Evolutionary conservation across 2,113 vertebrate genomes (phyloP), one percentile per base, ranked within the genome.

Genomic region (Tricholaema leucomelas): DNA sequence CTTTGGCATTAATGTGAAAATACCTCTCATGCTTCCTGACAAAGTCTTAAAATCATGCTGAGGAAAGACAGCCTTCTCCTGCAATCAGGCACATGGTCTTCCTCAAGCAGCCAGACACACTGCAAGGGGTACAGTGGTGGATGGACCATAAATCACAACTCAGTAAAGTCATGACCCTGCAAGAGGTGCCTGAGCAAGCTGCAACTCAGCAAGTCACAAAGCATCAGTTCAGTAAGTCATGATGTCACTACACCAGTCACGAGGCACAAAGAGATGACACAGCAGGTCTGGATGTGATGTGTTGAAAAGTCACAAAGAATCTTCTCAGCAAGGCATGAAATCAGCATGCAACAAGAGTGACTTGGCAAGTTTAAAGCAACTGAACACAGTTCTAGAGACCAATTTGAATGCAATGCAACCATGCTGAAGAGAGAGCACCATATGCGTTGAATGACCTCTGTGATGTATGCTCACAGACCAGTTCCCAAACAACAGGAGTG

Each of bases 221-320:
- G 63, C 54, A 25, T 2, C 0, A 0, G 2, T 30, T 40, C 10
- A 2, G 19, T 4, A 6, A 66, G 65, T 23, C 23, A 4, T 2
- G 0, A 52, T 28, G 73, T 20, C 56, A 40, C 72, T 52, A 35
- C 40, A 7, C 28, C 11, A 60, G 56, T 8, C 4, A 1, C 0
- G 0, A 55, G 69, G 64, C 80, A 70, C 2, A 3, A 52, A 40
- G 38, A 18, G 42, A 33, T 38, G 80, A 67, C 56, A 35, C 60
- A 21, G 84, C 54, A 12, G 9, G 3, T 9, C 36, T 0, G 0
- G 40, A 16, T 8, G 42, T 20, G 66, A n/a, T 44, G 58, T 91
- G 66, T 54, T 71, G 81, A 67, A 61, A 58, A 58, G 63, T 10
- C 77, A 65, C 55, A 50, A 81, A 55, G 59, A 14, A 72, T 30